phyloP scores from a whole-genome alignment of 2,113 vertebrate species.

The Guaruba guarouba region DNA sequence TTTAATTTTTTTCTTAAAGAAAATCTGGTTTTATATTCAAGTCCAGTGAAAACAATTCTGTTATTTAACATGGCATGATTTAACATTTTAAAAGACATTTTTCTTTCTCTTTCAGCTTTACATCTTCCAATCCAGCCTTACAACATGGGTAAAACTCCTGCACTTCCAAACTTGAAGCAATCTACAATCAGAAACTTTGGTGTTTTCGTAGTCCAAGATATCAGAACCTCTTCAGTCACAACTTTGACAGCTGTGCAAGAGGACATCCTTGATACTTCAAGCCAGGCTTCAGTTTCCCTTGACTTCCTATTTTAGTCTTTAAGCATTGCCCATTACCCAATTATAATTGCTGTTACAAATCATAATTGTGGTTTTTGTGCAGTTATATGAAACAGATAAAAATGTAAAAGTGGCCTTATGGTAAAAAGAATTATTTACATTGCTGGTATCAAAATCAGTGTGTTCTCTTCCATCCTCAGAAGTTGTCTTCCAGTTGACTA shows the following conservation, averaged over 20 bases:
- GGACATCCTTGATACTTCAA: constrained; percentile 41
- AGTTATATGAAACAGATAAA: not conserved
- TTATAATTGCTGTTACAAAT: not conserved
- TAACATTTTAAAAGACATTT: constrained; percentile 36
- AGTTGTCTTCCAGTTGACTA: not conserved
- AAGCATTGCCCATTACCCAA: not conserved
- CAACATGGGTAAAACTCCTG: constrained; percentile 63
- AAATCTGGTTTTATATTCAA: not conserved
- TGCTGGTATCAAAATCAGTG: not conserved
- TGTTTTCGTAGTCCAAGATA: constrained; percentile 60
- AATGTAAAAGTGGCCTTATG: not conserved
- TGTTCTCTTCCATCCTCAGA: not conserved
- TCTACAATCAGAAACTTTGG: constrained; percentile 47
- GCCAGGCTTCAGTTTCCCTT: constrained; percentile 29
- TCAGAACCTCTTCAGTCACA: constrained; percentile 55
- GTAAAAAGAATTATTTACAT: not conserved
- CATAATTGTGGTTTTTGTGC: not conserved
- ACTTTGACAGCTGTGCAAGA: constrained; percentile 44
- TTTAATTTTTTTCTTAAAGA: not conserved
- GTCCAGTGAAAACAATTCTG: not conserved
- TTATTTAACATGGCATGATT: not conserved
- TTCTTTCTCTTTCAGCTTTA: constrained; percentile 68
- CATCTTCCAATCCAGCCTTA: constrained; percentile 68
- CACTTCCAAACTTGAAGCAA: constrained; percentile 56
- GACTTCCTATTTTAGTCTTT: not conserved